A percentile compares a stretch with the other conserved stretches of the same genome.
These are phyloP conservation scores for Parazoanthus atlanticus DNA, from an alignment of 92 coral and sea anemone genomes.

Conservation along the genomic window DNA sequence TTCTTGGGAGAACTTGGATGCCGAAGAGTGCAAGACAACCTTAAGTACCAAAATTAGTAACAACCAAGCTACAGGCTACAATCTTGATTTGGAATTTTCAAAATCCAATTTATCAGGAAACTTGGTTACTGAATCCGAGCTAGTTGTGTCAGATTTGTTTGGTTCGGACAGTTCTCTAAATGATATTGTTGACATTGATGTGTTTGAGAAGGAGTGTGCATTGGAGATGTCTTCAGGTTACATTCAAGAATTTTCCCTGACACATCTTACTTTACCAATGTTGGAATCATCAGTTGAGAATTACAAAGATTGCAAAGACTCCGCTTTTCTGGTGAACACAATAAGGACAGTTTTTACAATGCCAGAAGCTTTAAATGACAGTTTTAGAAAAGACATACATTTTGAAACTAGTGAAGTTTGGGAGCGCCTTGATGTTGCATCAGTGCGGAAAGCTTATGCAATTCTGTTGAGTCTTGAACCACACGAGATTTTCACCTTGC, in stretches of 20 bases:
- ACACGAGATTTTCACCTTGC: constrained; percentile 63
- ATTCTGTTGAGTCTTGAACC: constrained; percentile 81
- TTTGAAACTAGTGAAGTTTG: constrained; percentile 25
- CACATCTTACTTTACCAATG: constrained; percentile 89
- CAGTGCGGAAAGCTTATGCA: constrained; percentile 79
- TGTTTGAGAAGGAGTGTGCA: constrained; percentile 95
- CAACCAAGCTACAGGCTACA: constrained; percentile 11
- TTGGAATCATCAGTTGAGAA: constrained; percentile 80
- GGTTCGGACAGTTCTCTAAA: constrained; percentile 76
- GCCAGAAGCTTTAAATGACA: constrained; percentile 95
- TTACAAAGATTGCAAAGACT: constrained; percentile 78
- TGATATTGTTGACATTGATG: constrained; percentile 76
- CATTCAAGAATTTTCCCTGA: constrained; percentile 87
- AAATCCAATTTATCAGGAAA: constrained; percentile 81
- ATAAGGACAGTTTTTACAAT: constrained; percentile 93
- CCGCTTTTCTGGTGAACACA: constrained; percentile 89
- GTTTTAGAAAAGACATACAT: constrained; percentile 60
- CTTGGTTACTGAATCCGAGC: constrained; percentile 56
- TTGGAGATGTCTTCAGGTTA: constrained; percentile 93
- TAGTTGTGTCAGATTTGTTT: constrained; percentile 58
- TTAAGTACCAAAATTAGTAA: constrained; percentile 7
- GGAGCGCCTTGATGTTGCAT: constrained; percentile 66
- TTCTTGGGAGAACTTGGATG: constrained; percentile 37
- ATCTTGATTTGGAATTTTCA: constrained; percentile 69
- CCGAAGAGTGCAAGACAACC: not conserved